Conservation (phyloP, 2,888 invertebrate genomes). For the Neria commutata region DNA sequence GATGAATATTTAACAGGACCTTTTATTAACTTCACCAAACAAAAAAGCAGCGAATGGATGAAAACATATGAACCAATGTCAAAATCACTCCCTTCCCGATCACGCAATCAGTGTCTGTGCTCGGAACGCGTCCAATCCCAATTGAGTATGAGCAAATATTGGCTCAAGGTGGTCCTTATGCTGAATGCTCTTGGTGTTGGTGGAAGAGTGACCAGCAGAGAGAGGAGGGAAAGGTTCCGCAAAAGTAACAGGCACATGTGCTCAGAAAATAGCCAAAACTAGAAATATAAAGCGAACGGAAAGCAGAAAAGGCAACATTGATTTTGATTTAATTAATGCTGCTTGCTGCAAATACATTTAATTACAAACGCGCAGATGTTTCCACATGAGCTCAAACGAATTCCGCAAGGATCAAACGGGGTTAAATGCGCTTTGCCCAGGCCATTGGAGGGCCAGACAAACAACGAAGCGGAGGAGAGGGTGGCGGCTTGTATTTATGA, state of each 20-base stretch:
- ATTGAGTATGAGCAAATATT: conserved; percentile 39
- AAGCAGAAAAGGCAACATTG: conserved; percentile 33
- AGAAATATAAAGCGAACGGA: not conserved
- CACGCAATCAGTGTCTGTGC: not conserved
- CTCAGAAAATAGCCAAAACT: not conserved
- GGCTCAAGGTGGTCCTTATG: conserved; percentile 20
- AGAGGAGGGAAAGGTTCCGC: not conserved
- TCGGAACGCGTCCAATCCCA: not conserved
- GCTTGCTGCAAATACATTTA: conserved; percentile 24
- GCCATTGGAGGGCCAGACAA: not conserved
- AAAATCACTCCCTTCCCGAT: too few species aligned
- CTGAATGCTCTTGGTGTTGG: not conserved
- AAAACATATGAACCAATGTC: not conserved
- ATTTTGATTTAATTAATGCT: conserved; percentile 46
- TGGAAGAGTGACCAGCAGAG: not conserved
- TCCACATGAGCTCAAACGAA: conserved; percentile 10
- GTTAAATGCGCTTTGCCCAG: conserved; percentile 8
- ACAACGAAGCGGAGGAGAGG: not conserved
- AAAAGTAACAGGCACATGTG: not conserved
- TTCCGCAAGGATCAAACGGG: conserved; percentile 13
- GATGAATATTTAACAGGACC: not conserved
- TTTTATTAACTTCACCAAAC: not conserved
- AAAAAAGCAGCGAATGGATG: not conserved
- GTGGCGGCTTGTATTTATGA: conserved; percentile 15
- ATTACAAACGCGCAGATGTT: conserved; percentile 14